These are phyloP conservation scores for Entomobrya multifasciata DNA, from an alignment of 2,888 invertebrate species.

Conservation along the genomic window DNA sequence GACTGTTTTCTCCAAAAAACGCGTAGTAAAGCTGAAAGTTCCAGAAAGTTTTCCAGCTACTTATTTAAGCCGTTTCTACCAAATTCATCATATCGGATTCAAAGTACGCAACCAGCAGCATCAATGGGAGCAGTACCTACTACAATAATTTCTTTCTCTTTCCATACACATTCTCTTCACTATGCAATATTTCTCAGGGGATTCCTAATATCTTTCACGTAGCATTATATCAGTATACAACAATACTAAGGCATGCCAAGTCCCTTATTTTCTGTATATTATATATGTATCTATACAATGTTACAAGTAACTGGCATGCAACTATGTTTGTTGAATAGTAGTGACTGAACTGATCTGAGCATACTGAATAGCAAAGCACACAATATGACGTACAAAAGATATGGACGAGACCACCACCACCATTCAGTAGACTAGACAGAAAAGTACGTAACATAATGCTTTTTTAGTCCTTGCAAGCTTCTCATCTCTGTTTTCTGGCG, in stretches of 20 bases:
- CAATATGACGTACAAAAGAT: background rate
- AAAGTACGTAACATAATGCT: constrained; percentile 7
- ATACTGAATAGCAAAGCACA: no score
- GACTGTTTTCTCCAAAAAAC: no score
- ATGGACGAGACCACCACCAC: background rate
- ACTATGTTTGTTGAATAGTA: no score
- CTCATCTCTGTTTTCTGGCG: constrained; percentile 22
- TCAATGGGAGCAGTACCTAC: background rate
- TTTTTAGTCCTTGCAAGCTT: background rate
- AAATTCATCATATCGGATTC: no score
- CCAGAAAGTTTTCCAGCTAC: no score
- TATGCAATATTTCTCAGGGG: constrained; percentile 53
- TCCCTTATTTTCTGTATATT: background rate
- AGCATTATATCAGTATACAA: background rate
- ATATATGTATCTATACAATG: background rate
- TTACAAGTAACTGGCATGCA: no score
- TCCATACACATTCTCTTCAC: background rate
- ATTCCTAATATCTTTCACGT: constrained; percentile 46
- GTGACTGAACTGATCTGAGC: no score
- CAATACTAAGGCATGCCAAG: constrained; percentile 12
- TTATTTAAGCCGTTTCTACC: no score
- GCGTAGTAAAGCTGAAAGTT: no score
- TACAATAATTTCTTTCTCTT: no score
- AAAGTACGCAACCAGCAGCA: background rate
- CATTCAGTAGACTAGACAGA: constrained; percentile 10